Conservation (phyloP, 2,888 invertebrate species). For the Trachelus stipa region DNA sequence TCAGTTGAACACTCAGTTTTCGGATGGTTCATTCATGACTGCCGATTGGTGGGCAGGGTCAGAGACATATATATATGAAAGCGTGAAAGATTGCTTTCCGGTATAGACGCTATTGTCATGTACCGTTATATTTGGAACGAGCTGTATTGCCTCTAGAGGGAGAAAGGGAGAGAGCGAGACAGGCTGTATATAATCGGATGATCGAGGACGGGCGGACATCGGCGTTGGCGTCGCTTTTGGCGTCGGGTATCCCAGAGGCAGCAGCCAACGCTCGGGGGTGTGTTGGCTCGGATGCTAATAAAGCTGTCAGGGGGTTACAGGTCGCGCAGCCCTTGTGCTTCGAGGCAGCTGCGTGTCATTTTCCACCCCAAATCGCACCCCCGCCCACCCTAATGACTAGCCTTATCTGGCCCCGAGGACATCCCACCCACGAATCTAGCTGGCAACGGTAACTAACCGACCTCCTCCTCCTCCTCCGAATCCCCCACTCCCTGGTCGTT, state of each 20-base stretch:
- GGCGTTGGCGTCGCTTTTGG: not conserved
- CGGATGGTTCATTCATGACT: too few species aligned
- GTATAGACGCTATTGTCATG: too few species aligned
- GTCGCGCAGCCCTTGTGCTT: constrained; percentile 13
- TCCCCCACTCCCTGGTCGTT: not conserved
- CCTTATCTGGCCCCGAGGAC: not conserved
- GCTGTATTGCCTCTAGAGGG: not conserved
- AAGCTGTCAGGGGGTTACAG: constrained; percentile 25
- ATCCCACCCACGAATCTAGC: constrained; percentile 2
- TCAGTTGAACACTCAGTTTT: too few species aligned
- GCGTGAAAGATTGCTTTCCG: too few species aligned
- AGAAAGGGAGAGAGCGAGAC: not conserved
- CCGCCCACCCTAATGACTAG: constrained; percentile 5
- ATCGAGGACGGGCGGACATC: not conserved
- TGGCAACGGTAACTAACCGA: not conserved
- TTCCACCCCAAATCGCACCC: constrained; percentile 9
- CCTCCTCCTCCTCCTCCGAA: not conserved
- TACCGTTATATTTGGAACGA: too few species aligned
- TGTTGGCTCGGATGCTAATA: constrained; percentile 21
- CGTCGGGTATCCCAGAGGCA: not conserved
- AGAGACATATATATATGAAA: too few species aligned
- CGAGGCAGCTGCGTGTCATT: constrained; percentile 10
- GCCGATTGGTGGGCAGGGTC: too few species aligned
- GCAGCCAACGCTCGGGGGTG: not conserved
- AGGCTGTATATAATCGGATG: not conserved